Evolutionary conservation across 2,888 invertebrate genomes (phyloP), one percentile per base, ranked within the genome.

Genomic region (Meliscaeva auricollis): DNA sequence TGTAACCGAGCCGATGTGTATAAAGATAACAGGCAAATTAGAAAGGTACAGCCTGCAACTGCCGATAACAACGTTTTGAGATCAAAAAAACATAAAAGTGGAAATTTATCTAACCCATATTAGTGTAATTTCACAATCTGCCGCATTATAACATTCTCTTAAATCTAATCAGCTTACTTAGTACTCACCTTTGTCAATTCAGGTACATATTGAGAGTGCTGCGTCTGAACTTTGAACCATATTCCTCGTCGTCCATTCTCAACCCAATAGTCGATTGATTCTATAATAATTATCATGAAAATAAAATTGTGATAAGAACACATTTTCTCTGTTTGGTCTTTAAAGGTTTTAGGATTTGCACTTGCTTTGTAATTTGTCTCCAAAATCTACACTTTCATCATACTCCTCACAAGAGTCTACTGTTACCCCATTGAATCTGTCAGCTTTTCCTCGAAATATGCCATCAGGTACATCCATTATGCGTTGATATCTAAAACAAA

Each of bases 181-280:
- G 8, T 52, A 32, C 3, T 56, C 92, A 96, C 96, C 92, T 95
- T 94, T 6, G 95, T 94, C 87, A 97, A 92, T 87, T 95, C 90
- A 15, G 97, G 97, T 44, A 98, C 94, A 96, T 96, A 96, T 15
- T 93, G 93, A 3, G 96, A 93, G 89, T 97, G 94, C 82, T 94
- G 92, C 50, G 95, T 94, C 89, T 94, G 92, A 0, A 98, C 95
- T 90, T 94, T 95, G 90, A 97, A 97, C 97, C 97, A 98, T 88
- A 97, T 94, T 30, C 96, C 95, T 75, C 96, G 93, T 88, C 93
- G 94, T 11, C 94, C 94, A 68, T 94, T 93, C 50, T 93, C 91
- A 52, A 89, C 92, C 97, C 97, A 97, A 88, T 93, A 92, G 46
- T 93, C 91, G 38, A 97, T 90, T 0, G 97, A 97, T 88, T 94